These are phyloP conservation scores for Euphonia xanthogaster DNA, from an alignment of 2,797 vertebrate species.

Conservation along the genomic window DNA sequence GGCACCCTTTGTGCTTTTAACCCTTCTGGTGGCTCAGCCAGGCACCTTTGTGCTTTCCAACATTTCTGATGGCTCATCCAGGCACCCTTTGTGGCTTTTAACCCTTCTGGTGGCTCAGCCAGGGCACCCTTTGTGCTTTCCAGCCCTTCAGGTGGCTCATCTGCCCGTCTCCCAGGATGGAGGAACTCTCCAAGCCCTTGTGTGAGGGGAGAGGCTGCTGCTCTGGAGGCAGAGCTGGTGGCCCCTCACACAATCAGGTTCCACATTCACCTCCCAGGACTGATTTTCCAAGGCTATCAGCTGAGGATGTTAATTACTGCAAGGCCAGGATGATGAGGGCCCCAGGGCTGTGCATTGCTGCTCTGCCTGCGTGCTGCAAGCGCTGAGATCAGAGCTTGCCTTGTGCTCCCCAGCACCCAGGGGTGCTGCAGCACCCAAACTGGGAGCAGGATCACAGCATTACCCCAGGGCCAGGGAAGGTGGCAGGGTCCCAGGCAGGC, in stretches of 20 bases:
- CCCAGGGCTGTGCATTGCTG: background rate
- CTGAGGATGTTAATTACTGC: background rate
- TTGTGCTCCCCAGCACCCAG: fast-evolving
- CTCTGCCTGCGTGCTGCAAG: background rate
- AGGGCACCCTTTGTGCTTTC: background rate
- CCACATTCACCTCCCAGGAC: background rate
- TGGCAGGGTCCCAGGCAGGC: background rate
- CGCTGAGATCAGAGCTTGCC: background rate
- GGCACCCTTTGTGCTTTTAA: background rate
- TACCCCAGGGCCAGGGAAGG: background rate
- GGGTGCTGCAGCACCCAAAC: fast-evolving
- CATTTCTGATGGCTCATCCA: too few relatives aligned
- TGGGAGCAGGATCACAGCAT: background rate
- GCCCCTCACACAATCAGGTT: background rate
- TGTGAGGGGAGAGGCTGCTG: background rate
- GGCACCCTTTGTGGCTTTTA: background rate
- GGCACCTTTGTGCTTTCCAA: too few relatives aligned
- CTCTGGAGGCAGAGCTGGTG: background rate
- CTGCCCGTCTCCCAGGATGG: background rate
- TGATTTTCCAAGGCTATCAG: conserved; percentile 29
- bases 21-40: background rate
- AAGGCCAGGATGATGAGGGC: background rate
- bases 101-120: too few relatives aligned
- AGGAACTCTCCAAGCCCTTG: background rate
- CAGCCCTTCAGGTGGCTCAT: background rate